Conservation (phyloP, 2,113 vertebrate genomes). For the Grammatotria lemairii region DNA sequence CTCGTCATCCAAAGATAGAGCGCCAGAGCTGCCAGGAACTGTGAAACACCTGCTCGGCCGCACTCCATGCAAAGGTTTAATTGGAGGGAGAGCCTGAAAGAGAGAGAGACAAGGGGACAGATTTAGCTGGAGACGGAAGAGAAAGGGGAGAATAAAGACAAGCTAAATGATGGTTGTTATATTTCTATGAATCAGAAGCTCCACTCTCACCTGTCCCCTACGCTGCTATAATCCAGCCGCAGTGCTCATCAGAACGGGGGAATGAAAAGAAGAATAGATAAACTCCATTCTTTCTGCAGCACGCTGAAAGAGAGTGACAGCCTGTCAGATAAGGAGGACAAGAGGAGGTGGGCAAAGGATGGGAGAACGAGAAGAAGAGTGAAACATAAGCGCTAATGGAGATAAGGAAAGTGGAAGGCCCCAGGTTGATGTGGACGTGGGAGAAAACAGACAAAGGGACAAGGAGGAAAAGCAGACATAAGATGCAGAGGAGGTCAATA, state of each 20-base stretch:
- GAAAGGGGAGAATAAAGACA: neutral
- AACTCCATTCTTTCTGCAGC: neutral
- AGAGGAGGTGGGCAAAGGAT: conserved; percentile 6
- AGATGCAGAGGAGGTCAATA: neutral
- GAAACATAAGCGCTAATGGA: neutral
- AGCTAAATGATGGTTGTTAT: neutral
- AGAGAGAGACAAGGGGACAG: neutral
- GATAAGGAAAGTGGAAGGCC: neutral
- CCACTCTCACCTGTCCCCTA: neutral
- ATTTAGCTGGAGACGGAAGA: neutral
- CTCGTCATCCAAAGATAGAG: neutral
- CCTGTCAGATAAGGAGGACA: conserved; percentile 42
- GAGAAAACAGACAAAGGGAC: neutral
- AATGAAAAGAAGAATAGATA: conserved; percentile 28
- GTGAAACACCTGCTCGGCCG: conserved; percentile 35
- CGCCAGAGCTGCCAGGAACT: conserved; percentile 12
- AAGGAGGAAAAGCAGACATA: neutral
- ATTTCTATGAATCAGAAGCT: neutral
- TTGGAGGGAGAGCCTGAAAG: neutral
- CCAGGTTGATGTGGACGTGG: neutral
- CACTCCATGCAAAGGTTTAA: conserved; percentile 25
- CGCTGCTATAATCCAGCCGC: neutral
- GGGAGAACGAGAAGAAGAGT: neutral
- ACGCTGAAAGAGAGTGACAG: conserved; percentile 18
- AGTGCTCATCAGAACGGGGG: conserved; percentile 4